Conservation (phyloP, 1,140 invertebrate species). For the Ruditapes philippinarum region DNA sequence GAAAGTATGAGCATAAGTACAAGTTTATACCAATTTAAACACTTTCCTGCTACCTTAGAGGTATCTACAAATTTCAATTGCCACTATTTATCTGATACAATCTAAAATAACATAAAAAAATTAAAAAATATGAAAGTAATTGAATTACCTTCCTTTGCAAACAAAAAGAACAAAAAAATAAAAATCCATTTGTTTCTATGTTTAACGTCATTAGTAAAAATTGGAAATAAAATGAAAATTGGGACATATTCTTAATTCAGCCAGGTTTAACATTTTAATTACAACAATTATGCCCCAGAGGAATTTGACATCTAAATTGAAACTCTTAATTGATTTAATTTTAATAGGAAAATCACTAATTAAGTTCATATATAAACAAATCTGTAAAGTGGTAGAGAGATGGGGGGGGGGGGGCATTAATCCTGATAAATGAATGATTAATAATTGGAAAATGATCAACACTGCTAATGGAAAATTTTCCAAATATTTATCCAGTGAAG, state of each 20-base stretch:
- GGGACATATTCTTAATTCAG: background rate
- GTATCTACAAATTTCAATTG: no score
- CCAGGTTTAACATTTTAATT: slow-evolving; percentile 7
- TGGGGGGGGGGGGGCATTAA: slow-evolving; percentile 5
- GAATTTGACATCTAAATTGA: background rate
- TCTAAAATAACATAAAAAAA: no score
- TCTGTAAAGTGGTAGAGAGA: no score
- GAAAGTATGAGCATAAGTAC: no score
- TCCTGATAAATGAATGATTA: slow-evolving; percentile 37
- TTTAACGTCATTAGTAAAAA: background rate
- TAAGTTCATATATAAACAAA: slow-evolving; percentile 36
- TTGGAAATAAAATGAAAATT: background rate
- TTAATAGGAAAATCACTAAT: slow-evolving; percentile 19
- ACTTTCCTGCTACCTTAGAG: no score
- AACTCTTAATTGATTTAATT: slow-evolving; percentile 27
- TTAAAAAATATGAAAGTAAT: no score
- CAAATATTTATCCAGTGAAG: slow-evolving; percentile 26
- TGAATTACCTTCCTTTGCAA: no score
- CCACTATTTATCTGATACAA: no score
- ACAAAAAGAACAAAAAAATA: background rate
- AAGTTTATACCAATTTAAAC: no score
- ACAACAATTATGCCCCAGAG: background rate
- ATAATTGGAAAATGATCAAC: slow-evolving; percentile 23
- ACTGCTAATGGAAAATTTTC: slow-evolving; percentile 42
- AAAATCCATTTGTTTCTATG: background rate